Percentiles rank a stretch among this genome's conserved stretches.
Conservation (phyloP, 30 jellyfish, hydroid and myxozoan genomes). For the Nemopilema nomurai region DNA sequence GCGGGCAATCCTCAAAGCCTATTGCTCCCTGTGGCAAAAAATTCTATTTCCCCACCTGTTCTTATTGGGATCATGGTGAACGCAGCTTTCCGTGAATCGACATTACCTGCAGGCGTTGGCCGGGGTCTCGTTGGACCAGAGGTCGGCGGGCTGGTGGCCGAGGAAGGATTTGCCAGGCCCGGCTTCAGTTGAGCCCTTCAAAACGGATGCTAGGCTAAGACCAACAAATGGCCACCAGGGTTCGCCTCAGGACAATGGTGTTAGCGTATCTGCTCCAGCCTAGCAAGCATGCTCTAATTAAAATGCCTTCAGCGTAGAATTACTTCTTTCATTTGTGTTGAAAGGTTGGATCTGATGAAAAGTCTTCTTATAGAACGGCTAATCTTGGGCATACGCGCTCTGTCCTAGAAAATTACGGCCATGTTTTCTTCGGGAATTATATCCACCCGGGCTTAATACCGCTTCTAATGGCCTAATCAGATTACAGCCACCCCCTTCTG, state of each 20-base stretch:
- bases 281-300: background rate
- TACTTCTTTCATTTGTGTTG: background rate
- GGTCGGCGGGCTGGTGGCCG: background rate
- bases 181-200: background rate
- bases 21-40: no score
- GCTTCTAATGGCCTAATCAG: background rate
- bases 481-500: background rate
- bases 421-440: background rate
- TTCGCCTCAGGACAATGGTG: background rate
- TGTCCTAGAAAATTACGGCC: no score
- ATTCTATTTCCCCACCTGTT: no score
- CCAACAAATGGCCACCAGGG: background rate
- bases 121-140: background rate
- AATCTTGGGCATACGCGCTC: background rate
- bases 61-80: no score
- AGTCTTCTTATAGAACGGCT: background rate
- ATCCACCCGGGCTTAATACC: background rate
- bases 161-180: background rate
- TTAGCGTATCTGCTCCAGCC: background rate
- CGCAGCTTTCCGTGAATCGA: background rate
- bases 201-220: background rate
- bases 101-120: background rate
- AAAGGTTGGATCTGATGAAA: background rate
- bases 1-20: no score
- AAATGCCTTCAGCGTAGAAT: background rate